phyloP scores from a whole-genome alignment of 2,797 vertebrate genomes.

The Vespertilio murinus region DNA sequence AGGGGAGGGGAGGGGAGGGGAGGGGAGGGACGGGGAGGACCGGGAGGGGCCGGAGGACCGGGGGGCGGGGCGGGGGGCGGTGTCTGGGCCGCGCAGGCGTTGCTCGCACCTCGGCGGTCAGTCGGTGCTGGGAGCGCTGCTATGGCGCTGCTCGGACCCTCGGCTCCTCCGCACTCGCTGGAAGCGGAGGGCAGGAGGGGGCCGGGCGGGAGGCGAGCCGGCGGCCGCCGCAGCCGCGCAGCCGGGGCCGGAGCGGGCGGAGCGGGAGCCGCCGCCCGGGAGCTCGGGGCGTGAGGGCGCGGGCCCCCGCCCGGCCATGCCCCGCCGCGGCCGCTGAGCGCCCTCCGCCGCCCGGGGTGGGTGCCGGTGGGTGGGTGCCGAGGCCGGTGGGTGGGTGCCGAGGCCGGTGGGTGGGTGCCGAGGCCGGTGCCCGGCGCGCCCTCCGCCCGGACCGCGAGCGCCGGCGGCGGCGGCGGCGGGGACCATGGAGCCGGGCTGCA shows the following conservation, averaged over 20 bases:
- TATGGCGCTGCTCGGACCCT: conserved; percentile 85
- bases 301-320: conserved; percentile 69
- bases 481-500: conserved; percentile 94
- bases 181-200: conserved; percentile 69
- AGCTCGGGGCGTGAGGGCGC: conserved; percentile 63
- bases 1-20: background rate
- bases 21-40: conserved; percentile 53
- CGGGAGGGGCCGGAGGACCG: conserved; percentile 74
- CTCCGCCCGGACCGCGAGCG: conserved; percentile 38
- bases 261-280: conserved; percentile 56
- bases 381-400: background rate
- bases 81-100: conserved; percentile 84
- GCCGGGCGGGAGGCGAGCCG: conserved; percentile 66
- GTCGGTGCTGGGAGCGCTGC: conserved; percentile 83
- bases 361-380: background rate
- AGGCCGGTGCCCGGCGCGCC: conserved; percentile 42
- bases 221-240: conserved; percentile 77
- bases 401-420: background rate
- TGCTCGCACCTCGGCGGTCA: conserved; percentile 85
- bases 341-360: background rate
- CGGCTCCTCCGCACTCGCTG: conserved; percentile 77
- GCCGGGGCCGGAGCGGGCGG: conserved; percentile 73
- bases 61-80: conserved; percentile 74
- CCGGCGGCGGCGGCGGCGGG: conserved; percentile 73
- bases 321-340: conserved; percentile 69